Conservation (phyloP, 2,888 invertebrate species). For the Unio pictorum region DNA sequence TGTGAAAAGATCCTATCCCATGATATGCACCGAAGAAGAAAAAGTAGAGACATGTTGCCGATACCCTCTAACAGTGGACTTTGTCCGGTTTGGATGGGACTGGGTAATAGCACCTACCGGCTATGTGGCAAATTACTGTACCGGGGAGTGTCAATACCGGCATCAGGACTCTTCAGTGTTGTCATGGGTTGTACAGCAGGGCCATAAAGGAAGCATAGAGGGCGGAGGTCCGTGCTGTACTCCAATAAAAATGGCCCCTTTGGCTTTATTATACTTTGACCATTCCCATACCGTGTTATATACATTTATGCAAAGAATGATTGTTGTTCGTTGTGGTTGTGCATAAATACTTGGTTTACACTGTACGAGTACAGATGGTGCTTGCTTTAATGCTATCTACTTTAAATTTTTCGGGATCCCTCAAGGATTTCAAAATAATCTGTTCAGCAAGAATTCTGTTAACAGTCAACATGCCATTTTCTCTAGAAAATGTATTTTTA, state of each 20-base stretch:
- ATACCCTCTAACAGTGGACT: slow-evolving; percentile 93
- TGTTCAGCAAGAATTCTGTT: too few species aligned
- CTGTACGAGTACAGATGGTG: neutral
- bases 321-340: slow-evolving; percentile 57
- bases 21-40: slow-evolving; percentile 87
- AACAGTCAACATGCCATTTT: too few species aligned
- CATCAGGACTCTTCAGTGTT: slow-evolving; percentile 90
- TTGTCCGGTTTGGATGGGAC: slow-evolving; percentile 96
- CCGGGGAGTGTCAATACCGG: slow-evolving; percentile 92
- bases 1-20: slow-evolving; percentile 83
- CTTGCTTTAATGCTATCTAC: too few species aligned
- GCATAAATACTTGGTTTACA: slow-evolving; percentile 23
- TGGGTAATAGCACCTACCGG: slow-evolving; percentile 97
- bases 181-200: slow-evolving; percentile 87
- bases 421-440: too few species aligned
- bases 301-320: slow-evolving; percentile 59
- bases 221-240: slow-evolving; percentile 93
- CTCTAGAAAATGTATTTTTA: too few species aligned
- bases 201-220: slow-evolving; percentile 75
- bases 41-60: slow-evolving; percentile 92
- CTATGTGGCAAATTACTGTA: slow-evolving; percentile 96
- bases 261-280: slow-evolving; percentile 94
- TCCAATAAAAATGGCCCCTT: slow-evolving; percentile 85
- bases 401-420: too few species aligned
- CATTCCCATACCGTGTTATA: slow-evolving; percentile 80